phyloP scores from a whole-genome alignment of 2,797 vertebrate genomes.

The Odontamblyopus lacepedii region DNA sequence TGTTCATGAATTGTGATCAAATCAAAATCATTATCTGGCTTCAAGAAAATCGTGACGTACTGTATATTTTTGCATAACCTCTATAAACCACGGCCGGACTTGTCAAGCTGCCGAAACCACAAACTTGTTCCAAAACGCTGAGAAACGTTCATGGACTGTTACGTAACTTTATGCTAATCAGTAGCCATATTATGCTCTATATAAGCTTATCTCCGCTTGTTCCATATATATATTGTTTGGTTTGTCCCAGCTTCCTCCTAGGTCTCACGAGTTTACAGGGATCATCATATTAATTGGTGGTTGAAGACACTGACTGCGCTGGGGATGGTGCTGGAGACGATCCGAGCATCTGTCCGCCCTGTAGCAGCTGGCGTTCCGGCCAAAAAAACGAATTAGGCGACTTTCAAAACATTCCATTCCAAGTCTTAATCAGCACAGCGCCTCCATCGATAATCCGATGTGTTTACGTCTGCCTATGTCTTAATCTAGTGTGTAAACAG shows the following conservation, averaged over 20 bases:
- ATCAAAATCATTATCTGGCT: no score
- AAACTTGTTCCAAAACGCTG: neutral
- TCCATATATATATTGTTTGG: neutral
- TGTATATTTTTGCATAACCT: no score
- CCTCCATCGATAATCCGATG: constrained; percentile 13
- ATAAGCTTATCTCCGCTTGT: neutral
- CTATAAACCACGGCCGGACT: no score
- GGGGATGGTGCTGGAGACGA: constrained; percentile 44
- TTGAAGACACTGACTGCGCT: constrained; percentile 31
- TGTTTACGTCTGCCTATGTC: constrained; percentile 7
- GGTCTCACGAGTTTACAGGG: constrained; percentile 43
- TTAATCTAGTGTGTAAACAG: constrained; percentile 1
- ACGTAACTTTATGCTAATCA: neutral
- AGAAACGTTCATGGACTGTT: neutral
- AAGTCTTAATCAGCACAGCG: constrained; percentile 11
- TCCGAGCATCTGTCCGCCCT: constrained; percentile 62
- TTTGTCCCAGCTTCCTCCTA: constrained; percentile 25
- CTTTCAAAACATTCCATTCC: constrained; percentile 50
- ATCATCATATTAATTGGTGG: constrained; percentile 49
- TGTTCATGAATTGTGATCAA: no score
- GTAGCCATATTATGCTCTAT: neutral
- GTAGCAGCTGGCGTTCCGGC: constrained; percentile 49
- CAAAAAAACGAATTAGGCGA: constrained; percentile 48
- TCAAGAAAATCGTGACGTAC: no score
- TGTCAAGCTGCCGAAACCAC: no score